Conservation (phyloP, 2,888 invertebrate genomes). For the Zygaena filipendulae region DNA sequence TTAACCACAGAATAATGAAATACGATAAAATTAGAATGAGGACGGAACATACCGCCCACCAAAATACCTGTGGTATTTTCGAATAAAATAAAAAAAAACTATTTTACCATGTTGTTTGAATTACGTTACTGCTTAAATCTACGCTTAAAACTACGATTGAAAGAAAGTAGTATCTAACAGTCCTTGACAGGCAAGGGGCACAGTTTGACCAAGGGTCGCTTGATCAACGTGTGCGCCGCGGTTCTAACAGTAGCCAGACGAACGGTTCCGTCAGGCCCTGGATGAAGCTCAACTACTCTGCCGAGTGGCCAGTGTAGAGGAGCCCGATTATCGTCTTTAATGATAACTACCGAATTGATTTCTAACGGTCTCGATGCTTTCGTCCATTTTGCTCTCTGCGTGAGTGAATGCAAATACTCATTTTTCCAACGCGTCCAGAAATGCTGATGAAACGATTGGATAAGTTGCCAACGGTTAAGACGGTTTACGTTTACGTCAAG, state of each 20-base stretch:
- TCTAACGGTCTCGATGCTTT: slow-evolving; percentile 8
- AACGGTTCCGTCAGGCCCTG: slow-evolving; percentile 6
- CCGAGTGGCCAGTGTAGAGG: slow-evolving; percentile 2
- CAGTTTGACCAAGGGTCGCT: slow-evolving; percentile 6
- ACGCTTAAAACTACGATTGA: too few relatives aligned
- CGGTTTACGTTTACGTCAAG: slow-evolving; percentile 3
- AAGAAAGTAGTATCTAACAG: too few relatives aligned
- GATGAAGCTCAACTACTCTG: slow-evolving; percentile 3
- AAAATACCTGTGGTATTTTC: too few relatives aligned
- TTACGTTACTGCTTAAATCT: too few relatives aligned
- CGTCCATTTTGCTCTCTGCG: slow-evolving; percentile 12
- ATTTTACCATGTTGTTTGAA: too few relatives aligned
- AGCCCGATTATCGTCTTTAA: slow-evolving; percentile 3
- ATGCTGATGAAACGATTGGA: slow-evolving; percentile 8
- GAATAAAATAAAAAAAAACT: too few relatives aligned
- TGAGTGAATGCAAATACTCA: slow-evolving; percentile 10
- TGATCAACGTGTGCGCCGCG: not conserved
- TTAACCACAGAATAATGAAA: too few relatives aligned
- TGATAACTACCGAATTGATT: slow-evolving; percentile 5
- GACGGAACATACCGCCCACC: too few relatives aligned
- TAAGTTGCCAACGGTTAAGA: slow-evolving; percentile 9
- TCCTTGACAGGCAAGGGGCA: slow-evolving; percentile 7
- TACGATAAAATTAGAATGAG: too few relatives aligned
- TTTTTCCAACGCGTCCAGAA: slow-evolving; percentile 11
- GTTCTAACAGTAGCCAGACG: slow-evolving; percentile 5